Conservation (phyloP, 1,140 invertebrate genomes). For the Neocloeon triangulifer region DNA sequence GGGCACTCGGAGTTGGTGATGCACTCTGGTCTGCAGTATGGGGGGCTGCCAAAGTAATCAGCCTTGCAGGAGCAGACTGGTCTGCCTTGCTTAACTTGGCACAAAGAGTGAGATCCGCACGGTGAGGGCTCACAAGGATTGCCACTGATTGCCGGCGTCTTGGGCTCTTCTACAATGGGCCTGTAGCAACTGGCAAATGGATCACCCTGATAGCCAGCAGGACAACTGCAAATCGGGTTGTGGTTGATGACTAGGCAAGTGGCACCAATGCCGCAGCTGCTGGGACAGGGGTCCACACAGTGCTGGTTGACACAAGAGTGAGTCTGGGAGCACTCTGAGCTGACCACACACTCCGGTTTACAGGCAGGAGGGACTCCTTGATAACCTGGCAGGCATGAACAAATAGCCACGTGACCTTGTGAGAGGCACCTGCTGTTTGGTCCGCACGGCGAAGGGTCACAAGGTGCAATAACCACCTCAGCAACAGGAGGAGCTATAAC, state of each 20-base stretch:
- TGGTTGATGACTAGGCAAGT: constrained; percentile 55
- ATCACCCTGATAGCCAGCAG: constrained; percentile 48
- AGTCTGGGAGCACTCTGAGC: constrained; percentile 51
- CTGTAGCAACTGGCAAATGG: constrained; percentile 48
- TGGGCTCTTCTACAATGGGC: constrained; percentile 17
- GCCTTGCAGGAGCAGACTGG: constrained; percentile 55
- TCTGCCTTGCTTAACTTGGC: constrained; percentile 50
- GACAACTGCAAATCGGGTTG: constrained; percentile 55
- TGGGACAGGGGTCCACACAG: constrained; percentile 53
- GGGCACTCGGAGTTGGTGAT: constrained; percentile 51
- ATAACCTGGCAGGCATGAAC: constrained; percentile 34
- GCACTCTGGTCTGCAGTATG: constrained; percentile 51
- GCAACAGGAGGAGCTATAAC: neutral
- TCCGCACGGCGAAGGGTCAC: constrained; percentile 36
- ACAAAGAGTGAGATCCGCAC: constrained; percentile 66
- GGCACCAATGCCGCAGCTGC: constrained; percentile 50
- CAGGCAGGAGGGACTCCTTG: constrained; percentile 34
- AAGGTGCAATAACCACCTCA: constrained; percentile 19
- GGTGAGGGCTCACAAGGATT: constrained; percentile 58
- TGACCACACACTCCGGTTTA: constrained; percentile 56
- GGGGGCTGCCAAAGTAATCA: constrained; percentile 47
- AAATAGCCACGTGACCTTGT: constrained; percentile 27
- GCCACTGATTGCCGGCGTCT: constrained; percentile 18
- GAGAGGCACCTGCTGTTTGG: constrained; percentile 36
- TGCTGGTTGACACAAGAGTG: constrained; percentile 55